A percentile compares a stretch with the other conserved stretches of the same genome.
These are phyloP conservation scores for Zophobas morio DNA, from an alignment of 1,140 invertebrate species.

Conservation along the genomic window DNA sequence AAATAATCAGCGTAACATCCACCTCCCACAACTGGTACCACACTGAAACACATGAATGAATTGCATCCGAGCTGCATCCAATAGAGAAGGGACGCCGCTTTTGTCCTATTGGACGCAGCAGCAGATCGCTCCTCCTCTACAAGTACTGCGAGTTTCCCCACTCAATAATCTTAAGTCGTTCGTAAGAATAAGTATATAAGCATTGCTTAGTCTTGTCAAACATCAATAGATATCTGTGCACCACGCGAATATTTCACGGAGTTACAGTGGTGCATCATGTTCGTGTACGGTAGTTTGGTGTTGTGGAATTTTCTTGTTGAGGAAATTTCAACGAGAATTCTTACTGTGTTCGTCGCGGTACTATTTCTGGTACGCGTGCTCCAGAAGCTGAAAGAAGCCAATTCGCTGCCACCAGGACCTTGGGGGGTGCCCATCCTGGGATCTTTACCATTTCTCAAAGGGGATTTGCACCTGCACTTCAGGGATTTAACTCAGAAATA, in stretches of 20 bases:
- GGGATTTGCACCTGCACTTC: constrained; percentile 84
- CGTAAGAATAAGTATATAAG: constrained; percentile 62
- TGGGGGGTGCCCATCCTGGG: constrained; percentile 88
- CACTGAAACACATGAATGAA: constrained; percentile 60
- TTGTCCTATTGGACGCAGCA: constrained; percentile 23
- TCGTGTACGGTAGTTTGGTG: constrained; percentile 61
- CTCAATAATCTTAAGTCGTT: constrained; percentile 55
- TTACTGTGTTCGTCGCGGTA: constrained; percentile 73
- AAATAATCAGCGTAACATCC: constrained; percentile 17
- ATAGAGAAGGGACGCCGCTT: constrained; percentile 47
- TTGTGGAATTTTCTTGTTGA: constrained; percentile 60
- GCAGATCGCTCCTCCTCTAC: constrained; percentile 58
- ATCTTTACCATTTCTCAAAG: constrained; percentile 84
- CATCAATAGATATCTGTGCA: constrained; percentile 58
- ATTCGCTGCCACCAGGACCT: constrained; percentile 85
- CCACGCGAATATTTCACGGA: constrained; percentile 52
- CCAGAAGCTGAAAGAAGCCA: constrained; percentile 72
- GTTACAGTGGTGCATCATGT: constrained; percentile 57
- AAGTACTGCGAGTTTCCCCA: constrained; percentile 54
- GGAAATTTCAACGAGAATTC: constrained; percentile 58
- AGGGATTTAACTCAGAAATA: constrained; percentile 82
- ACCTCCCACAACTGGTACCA: constrained; percentile 39
- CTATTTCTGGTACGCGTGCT: constrained; percentile 68
- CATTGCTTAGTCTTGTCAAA: constrained; percentile 58
- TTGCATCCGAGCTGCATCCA: constrained; percentile 53